Evolutionary conservation across 2,888 invertebrate genomes (phyloP).

Genomic region (Noctuana brunneofusca): DNA sequence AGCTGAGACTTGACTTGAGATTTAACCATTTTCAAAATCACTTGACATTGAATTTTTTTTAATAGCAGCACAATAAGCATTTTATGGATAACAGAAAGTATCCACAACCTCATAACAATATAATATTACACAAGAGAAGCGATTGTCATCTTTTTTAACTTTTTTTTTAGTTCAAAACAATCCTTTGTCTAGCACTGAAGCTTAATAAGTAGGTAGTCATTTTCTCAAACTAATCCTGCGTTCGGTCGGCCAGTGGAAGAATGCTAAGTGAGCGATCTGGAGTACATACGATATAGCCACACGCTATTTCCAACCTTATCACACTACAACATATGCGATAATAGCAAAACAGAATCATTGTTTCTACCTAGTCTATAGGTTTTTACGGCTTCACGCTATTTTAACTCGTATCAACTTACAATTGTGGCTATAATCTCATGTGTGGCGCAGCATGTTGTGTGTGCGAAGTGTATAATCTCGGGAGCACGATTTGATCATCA

Average conservation of each 20-base stretch:
- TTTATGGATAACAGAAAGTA: no score
- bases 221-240: constrained; percentile 32
- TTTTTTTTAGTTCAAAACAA: neutral
- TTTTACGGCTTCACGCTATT: constrained; percentile 12
- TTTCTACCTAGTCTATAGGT: constrained; percentile 9
- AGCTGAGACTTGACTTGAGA: no score
- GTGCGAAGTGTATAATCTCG: constrained; percentile 29
- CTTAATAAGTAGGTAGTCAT: constrained; percentile 29
- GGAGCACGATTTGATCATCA: constrained; percentile 35
- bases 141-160: neutral
- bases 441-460: neutral
- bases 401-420: neutral
- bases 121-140: neutral
- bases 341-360: constrained; percentile 1
- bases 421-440: neutral
- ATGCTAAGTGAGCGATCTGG: constrained; percentile 28
- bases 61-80: no score
- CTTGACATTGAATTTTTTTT: no score
- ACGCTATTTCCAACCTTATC: constrained; percentile 7
- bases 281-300: neutral
- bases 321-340: neutral
- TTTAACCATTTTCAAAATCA: no score
- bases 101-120: no score
- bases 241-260: constrained; percentile 27
- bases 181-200: neutral